These are phyloP conservation scores for Penaeus vannamei DNA, from an alignment of 1,140 invertebrate genomes.

Conservation along the genomic window DNA sequence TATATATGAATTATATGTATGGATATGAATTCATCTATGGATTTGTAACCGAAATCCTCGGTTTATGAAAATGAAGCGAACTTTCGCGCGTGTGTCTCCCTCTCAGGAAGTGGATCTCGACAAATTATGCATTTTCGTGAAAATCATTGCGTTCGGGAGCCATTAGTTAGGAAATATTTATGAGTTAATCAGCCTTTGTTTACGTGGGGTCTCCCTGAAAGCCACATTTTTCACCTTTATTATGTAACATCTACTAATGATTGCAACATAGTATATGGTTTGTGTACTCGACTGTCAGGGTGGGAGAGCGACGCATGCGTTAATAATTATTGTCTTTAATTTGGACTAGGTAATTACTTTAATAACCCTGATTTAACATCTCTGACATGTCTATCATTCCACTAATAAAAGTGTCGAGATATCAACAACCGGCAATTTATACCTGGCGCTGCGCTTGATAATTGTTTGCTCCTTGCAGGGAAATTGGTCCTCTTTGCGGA, in stretches of 20 bases:
- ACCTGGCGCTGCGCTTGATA: not conserved
- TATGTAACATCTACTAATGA: constrained; percentile 50
- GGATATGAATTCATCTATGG: too few relatives aligned
- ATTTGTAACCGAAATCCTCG: too few relatives aligned
- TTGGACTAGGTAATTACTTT: constrained; percentile 32
- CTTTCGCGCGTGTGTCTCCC: too few relatives aligned
- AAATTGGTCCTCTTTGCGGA: too few relatives aligned
- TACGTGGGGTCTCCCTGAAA: constrained; percentile 32
- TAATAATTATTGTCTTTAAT: constrained; percentile 55
- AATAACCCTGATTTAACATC: constrained; percentile 48
- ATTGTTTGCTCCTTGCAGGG: constrained; percentile 6
- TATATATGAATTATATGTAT: too few relatives aligned
- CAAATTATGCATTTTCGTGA: not conserved
- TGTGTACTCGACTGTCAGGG: not conserved
- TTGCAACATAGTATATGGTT: constrained; percentile 12
- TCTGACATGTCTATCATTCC: constrained; percentile 42
- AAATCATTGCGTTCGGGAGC: constrained; percentile 22
- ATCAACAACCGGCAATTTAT: constrained; percentile 37
- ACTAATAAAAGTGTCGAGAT: constrained; percentile 44
- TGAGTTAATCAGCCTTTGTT: constrained; percentile 50
- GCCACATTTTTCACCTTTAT: constrained; percentile 57
- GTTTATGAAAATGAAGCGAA: too few relatives aligned
- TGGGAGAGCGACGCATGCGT: not conserved
- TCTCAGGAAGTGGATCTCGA: too few relatives aligned
- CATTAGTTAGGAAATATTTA: constrained; percentile 51